Base-by-base conservation (phyloP, 2,797 vertebrate species). In the Sarcoramphus papa region DNA sequence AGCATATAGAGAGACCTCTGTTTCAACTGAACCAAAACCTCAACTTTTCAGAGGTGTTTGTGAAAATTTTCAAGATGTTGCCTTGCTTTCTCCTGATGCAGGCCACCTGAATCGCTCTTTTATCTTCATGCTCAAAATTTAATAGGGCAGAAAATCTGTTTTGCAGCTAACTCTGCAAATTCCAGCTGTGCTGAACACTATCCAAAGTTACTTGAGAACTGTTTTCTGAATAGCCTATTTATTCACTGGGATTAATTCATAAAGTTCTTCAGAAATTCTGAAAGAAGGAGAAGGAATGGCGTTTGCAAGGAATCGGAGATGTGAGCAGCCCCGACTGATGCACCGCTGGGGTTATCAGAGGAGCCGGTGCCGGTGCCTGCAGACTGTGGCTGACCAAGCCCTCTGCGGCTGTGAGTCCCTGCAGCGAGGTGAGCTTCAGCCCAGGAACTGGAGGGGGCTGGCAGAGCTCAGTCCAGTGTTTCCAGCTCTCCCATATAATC, bases 71-170 rank as follows among this genome's bases (percentile, higher is more conserved):
- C 13, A 21, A n/a, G 77, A 19, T 9, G 12, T n/a, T 35, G 63
- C 63, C 53, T 48, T 57, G n/a, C 45, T 48, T 65, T 86, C 67
- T 69, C 45, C 82, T 20, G 22, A n/a, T 64, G 50, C 45, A 17
- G 72, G 54, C 54, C 76, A 86, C 70, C 80, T 72, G 65, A 82
- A 78, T 35, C 1, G 2, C 43, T 63, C 65, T 73, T 89, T 85
- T 67, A 48, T 69, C 51, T 74, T 74, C 82, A 75, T 86, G 87
- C 62, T 90, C 57, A 59, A 37, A 37, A 74, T 54, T 79, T 64
- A 90, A 50, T 83, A 79, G 90, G 73, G 82, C 86, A 79, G 90
- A 92, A 94, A 79, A 94, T 87, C 56, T 45, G 40, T 9, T 86
- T 86, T 86, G 59, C 86, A 86, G 62, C 82, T 40, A 60, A 25